Conservation (phyloP, 2,888 invertebrate species). For the Amaurobius ferox region DNA sequence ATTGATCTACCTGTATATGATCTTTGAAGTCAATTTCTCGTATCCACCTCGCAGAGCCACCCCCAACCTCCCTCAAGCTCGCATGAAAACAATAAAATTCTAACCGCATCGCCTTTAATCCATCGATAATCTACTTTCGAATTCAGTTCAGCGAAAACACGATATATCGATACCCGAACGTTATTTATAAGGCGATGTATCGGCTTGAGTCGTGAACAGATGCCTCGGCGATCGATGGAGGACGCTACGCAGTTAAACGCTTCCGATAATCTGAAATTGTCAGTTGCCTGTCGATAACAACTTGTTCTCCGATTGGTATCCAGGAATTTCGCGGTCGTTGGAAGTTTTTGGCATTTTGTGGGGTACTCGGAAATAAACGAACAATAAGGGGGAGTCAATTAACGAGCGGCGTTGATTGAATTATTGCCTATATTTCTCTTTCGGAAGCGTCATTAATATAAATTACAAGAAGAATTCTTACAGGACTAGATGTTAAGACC, state of each 20-base stretch:
- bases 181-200: no score
- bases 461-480: no score
- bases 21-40: neutral
- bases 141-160: conserved; percentile 32
- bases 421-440: neutral
- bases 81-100: conserved; percentile 3
- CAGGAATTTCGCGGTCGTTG: neutral
- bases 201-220: conserved; percentile 21
- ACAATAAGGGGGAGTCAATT: neutral
- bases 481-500: no score
- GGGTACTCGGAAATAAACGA: neutral
- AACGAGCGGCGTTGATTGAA: neutral
- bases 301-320: neutral
- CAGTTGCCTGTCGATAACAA: conserved; percentile 57
- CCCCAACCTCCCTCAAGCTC: neutral
- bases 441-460: no score
- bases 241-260: conserved; percentile 20
- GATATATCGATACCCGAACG: neutral
- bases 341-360: conserved; percentile 10
- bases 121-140: conserved; percentile 43
- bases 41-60: neutral
- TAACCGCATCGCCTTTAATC: neutral
- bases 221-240: conserved; percentile 41
- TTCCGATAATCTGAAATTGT: conserved; percentile 61
- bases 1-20: neutral